Percentiles rank a stretch among this genome's conserved stretches.
Conservation (phyloP, 2,113 vertebrate genomes). For the Caracal caracal region DNA sequence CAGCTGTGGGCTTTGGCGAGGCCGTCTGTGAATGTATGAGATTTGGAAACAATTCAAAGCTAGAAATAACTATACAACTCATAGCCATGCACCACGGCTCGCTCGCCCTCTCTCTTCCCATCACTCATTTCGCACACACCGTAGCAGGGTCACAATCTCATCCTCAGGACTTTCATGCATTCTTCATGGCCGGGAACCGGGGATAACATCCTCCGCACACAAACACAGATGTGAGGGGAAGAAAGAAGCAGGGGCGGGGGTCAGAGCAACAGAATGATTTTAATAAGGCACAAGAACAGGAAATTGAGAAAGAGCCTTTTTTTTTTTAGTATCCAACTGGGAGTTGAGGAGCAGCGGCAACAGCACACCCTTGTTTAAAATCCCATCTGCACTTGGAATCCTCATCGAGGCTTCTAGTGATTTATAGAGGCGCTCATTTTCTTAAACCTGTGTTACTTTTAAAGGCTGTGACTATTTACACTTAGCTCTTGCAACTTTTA, state of each 20-base stretch:
- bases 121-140: slow-evolving; percentile 71
- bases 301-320: slow-evolving; percentile 55
- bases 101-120: slow-evolving; percentile 24
- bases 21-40: slow-evolving; percentile 90
- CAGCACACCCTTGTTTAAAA: not conserved
- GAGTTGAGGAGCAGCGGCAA: slow-evolving; percentile 22
- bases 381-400: not conserved
- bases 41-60: slow-evolving; percentile 89
- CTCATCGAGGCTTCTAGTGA: not conserved
- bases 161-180: slow-evolving; percentile 64
- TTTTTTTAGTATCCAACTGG: slow-evolving; percentile 48
- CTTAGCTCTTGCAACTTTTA: not conserved
- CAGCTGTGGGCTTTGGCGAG: slow-evolving; percentile 96
- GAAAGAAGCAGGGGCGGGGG: not conserved
- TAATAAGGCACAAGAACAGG: slow-evolving; percentile 60
- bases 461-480: not conserved
- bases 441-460: not conserved
- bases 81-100: slow-evolving; percentile 65
- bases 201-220: not conserved
- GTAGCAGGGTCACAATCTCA: slow-evolving; percentile 63
- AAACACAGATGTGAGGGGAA: slow-evolving; percentile 60
- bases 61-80: slow-evolving; percentile 85
- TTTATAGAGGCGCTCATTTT: not conserved
- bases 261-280: slow-evolving; percentile 40
- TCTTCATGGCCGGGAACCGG: not conserved